phyloP scores from a whole-genome alignment of 2,113 vertebrate species.

The Lucifuga dentata region DNA sequence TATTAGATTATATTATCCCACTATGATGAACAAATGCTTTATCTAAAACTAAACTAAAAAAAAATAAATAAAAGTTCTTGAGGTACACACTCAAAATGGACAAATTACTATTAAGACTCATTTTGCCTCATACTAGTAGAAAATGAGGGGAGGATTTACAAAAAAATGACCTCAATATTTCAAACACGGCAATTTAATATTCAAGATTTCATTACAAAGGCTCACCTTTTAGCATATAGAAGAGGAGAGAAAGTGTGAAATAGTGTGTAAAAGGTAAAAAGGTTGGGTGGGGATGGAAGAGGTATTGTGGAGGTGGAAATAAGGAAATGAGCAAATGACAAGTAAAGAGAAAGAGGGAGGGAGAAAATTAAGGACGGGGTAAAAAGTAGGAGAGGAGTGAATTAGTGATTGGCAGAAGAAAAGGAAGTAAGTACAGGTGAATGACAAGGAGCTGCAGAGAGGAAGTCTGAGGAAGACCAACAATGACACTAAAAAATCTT shows the following conservation, averaged over 20 bases:
- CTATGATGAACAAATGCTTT: no score
- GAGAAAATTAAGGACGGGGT: background rate
- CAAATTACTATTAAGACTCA: no score
- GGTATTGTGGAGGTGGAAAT: background rate
- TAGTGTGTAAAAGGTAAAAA: slow-evolving; percentile 1
- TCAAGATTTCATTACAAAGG: slow-evolving; percentile 28
- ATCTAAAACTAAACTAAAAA: no score
- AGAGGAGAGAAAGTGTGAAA: slow-evolving; percentile 5
- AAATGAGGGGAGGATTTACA: slow-evolving; percentile 12
- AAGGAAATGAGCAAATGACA: background rate
- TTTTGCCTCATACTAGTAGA: background rate
- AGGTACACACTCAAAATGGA: no score
- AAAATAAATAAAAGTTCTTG: no score
- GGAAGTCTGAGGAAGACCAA: background rate
- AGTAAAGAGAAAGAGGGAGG: background rate
- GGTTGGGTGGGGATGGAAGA: background rate
- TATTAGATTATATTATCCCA: no score
- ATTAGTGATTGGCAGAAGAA: background rate
- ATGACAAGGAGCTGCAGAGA: background rate
- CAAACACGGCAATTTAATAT: slow-evolving; percentile 32
- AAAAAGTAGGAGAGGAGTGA: background rate
- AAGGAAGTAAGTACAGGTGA: background rate
- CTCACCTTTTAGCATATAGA: slow-evolving; percentile 2
- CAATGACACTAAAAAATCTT: background rate
- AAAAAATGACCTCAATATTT: slow-evolving; percentile 53